A percentile compares a stretch with the other conserved stretches of the same genome.
These are phyloP conservation scores for Brenthis hecate DNA, from an alignment of 2,888 invertebrate species.

Conservation along the genomic window DNA sequence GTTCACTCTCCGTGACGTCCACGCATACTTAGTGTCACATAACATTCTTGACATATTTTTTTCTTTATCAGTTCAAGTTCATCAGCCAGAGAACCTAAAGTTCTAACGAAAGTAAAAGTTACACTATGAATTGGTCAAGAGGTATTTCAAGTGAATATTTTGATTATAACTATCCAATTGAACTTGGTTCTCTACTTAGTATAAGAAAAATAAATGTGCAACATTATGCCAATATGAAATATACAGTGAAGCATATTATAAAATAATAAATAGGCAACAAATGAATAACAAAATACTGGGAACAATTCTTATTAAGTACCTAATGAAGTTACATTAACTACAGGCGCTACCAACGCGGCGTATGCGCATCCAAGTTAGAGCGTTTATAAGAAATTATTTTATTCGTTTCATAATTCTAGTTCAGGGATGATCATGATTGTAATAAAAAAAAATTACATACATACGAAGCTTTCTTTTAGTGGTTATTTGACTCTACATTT, in stretches of 20 bases:
- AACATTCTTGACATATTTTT: constrained; percentile 13
- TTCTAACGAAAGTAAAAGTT: not conserved
- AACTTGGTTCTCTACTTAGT: too few relatives aligned
- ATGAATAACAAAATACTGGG: not conserved
- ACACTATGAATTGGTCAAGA: too few relatives aligned
- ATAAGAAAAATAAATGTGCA: too few relatives aligned
- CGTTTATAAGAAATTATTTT: constrained; percentile 12
- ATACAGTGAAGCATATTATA: too few relatives aligned
- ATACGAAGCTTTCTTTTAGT: too few relatives aligned
- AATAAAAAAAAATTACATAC: not conserved
- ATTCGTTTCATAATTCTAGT: constrained; percentile 3
- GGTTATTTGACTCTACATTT: too few relatives aligned
- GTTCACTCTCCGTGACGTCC: constrained; percentile 17
- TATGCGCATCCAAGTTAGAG: not conserved
- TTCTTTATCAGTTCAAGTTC: constrained; percentile 6
- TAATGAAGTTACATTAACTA: constrained; percentile 5
- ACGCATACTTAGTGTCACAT: constrained; percentile 1
- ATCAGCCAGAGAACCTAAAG: not conserved
- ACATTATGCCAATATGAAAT: too few relatives aligned
- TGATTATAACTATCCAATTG: too few relatives aligned
- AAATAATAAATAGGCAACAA: too few relatives aligned
- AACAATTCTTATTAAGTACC: not conserved
- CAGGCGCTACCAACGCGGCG: not conserved
- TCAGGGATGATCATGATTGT: constrained; percentile 1
- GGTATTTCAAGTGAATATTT: too few relatives aligned